Evolutionary conservation across 2,888 invertebrate species (phyloP).

Genomic region (Macrosoma leucophasiata): DNA sequence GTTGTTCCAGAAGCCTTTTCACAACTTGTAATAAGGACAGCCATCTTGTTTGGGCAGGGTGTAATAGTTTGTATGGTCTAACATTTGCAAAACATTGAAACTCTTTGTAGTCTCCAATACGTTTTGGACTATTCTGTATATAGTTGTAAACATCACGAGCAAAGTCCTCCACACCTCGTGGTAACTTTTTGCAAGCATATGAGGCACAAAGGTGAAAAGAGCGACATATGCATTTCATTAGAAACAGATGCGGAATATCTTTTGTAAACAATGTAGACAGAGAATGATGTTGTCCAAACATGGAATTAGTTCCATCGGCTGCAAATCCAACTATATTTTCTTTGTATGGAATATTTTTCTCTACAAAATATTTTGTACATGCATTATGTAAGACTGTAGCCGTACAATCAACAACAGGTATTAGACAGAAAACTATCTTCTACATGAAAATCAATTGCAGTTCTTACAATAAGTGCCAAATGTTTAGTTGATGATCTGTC

Average conservation of each 20-base stretch:
- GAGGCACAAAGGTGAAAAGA: conserved; percentile 25
- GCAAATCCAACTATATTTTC: conserved; percentile 28
- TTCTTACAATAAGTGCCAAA: conserved; percentile 22
- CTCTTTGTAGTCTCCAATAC: conserved; percentile 18
- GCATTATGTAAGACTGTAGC: conserved; percentile 18
- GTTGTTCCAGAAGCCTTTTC: conserved; percentile 26
- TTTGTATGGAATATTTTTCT: conserved; percentile 26
- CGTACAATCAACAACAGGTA: conserved; percentile 25
- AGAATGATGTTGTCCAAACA: conserved; percentile 29
- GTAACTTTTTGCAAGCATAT: conserved; percentile 24
- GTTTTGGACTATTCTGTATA: conserved; percentile 23
- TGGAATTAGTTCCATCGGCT: conserved; percentile 26
- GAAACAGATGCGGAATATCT: conserved; percentile 21
- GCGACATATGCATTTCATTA: conserved; percentile 29
- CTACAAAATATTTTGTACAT: conserved; percentile 21
- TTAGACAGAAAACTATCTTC: conserved; percentile 20
- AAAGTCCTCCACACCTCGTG: conserved; percentile 23
- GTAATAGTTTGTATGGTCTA: conserved; percentile 19
- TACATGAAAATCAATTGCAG: conserved; percentile 17
- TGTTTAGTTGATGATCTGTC: conserved; percentile 21
- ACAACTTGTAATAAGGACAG: conserved; percentile 26
- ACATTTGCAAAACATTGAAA: conserved; percentile 17
- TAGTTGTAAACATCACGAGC: conserved; percentile 23
- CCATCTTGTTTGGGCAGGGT: conserved; percentile 30
- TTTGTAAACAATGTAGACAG: conserved; percentile 16